phyloP scores from a whole-genome alignment of 2,888 invertebrate species.

The Apotomis betuletana region DNA sequence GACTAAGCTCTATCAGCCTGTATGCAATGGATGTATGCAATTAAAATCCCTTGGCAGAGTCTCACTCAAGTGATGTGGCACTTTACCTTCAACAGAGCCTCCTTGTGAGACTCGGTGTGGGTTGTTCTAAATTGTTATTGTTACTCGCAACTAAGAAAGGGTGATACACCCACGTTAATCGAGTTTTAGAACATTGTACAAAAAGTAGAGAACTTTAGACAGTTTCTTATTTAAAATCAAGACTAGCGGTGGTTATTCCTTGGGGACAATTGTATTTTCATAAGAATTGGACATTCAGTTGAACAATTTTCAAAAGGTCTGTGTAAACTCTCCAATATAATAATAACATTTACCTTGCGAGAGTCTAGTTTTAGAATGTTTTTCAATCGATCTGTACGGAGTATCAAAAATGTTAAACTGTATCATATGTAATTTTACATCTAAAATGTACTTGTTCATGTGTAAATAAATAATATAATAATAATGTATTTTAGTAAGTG shows the following conservation, averaged over 20 bases:
- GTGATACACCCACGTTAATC: conserved; percentile 10
- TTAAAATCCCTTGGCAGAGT: conserved; percentile 4
- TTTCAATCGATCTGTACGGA: neutral
- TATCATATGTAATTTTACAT: too few species aligned
- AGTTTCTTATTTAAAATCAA: neutral
- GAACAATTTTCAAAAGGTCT: neutral
- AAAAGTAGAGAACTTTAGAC: conserved; percentile 1
- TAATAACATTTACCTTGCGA: neutral
- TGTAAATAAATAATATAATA: too few species aligned
- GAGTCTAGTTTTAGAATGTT: neutral
- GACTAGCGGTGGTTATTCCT: neutral
- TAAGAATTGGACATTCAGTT: neutral
- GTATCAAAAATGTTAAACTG: too few species aligned
- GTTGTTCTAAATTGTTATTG: conserved; percentile 22
- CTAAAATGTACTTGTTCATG: too few species aligned
- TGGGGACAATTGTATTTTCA: neutral
- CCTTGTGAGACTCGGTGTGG: neutral
- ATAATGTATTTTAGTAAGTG: too few species aligned
- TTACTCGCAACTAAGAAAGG: conserved; percentile 2
- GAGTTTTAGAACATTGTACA: conserved; percentile 28
- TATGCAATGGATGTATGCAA: neutral
- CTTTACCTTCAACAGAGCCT: conserved; percentile 7
- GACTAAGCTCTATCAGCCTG: too few species aligned
- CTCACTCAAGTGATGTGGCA: conserved; percentile 3
- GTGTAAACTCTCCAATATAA: conserved; percentile 1